Evolutionary conservation across 2,113 vertebrate species (phyloP).

Genomic region (Oxyura jamaicensis): DNA sequence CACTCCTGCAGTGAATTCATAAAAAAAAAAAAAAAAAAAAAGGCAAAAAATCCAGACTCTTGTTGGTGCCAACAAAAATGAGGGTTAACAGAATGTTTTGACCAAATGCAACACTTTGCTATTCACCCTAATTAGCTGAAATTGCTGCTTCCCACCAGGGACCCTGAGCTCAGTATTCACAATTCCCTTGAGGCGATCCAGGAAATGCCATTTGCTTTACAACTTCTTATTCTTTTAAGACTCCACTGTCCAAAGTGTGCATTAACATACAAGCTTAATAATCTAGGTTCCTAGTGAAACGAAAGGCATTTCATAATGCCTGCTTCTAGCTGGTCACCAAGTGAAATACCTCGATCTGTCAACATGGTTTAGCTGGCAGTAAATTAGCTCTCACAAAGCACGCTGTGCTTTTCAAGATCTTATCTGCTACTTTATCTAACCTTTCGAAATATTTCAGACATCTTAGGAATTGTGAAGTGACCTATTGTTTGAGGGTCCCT

Average conservation of each 20-base stretch:
- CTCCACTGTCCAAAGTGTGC: slow-evolving; percentile 76
- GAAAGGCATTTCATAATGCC: slow-evolving; percentile 57
- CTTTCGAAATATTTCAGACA: slow-evolving; percentile 80
- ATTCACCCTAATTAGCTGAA: slow-evolving; percentile 85
- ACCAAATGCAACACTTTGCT: slow-evolving; percentile 82
- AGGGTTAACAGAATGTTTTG: slow-evolving; percentile 82
- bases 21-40: slow-evolving; percentile 37
- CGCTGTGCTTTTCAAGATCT: slow-evolving; percentile 67
- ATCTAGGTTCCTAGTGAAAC: slow-evolving; percentile 64
- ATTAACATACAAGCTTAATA: slow-evolving; percentile 77
- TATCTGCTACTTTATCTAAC: slow-evolving; percentile 80
- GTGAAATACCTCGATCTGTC: slow-evolving; percentile 75
- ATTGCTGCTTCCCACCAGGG: slow-evolving; percentile 78
- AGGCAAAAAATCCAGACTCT: slow-evolving; percentile 68
- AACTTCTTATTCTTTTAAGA: slow-evolving; percentile 78
- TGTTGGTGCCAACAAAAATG: slow-evolving; percentile 84
- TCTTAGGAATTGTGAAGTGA: slow-evolving; percentile 76
- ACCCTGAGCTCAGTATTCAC: slow-evolving; percentile 73
- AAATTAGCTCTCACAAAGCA: slow-evolving; percentile 72
- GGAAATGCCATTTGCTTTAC: slow-evolving; percentile 89
- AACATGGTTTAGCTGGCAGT: slow-evolving; percentile 68
- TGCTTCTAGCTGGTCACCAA: slow-evolving; percentile 65
- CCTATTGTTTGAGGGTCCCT: slow-evolving; percentile 65
- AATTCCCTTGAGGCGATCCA: slow-evolving; percentile 80
- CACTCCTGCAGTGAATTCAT: slow-evolving; percentile 81